A percentile compares a stretch with the other conserved stretches of the same genome.
phyloP scores from a whole-genome alignment of 2,888 invertebrate species.

The Zygaena filipendulae region DNA sequence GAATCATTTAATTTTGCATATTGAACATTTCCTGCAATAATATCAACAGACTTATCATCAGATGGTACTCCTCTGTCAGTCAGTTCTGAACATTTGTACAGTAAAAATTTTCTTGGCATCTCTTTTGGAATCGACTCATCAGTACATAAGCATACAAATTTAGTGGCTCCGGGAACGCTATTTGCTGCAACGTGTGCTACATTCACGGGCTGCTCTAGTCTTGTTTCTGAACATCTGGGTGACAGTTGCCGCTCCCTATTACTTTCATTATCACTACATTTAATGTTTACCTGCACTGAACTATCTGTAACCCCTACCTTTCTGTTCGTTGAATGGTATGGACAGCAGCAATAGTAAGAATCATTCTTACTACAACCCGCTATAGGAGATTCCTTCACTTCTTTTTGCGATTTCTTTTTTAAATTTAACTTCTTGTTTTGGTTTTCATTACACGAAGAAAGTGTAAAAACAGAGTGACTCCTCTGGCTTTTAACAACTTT shows the following conservation, averaged over 20 bases:
- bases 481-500: constrained; percentile 30
- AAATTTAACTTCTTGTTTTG: constrained; percentile 29
- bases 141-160: constrained; percentile 43
- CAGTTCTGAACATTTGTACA: constrained; percentile 42
- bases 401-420: constrained; percentile 30
- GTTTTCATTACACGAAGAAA: constrained; percentile 42
- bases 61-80: constrained; percentile 23
- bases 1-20: neutral
- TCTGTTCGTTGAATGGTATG: constrained; percentile 25
- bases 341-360: constrained; percentile 36
- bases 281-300: constrained; percentile 42
- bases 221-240: too few relatives aligned
- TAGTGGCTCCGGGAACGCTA: constrained; percentile 24
- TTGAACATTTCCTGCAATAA: neutral
- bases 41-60: neutral
- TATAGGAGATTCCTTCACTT: constrained; percentile 25
- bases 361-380: constrained; percentile 26
- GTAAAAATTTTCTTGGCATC: constrained; percentile 32
- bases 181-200: constrained; percentile 6
- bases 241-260: too few relatives aligned
- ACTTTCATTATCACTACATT: constrained; percentile 15
- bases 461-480: constrained; percentile 55
- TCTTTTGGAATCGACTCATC: constrained; percentile 23
- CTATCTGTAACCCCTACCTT: constrained; percentile 36
- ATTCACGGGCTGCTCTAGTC: constrained; percentile 7